Conservation (phyloP, 2,113 vertebrate species). For the Tauraco erythrolophus region DNA sequence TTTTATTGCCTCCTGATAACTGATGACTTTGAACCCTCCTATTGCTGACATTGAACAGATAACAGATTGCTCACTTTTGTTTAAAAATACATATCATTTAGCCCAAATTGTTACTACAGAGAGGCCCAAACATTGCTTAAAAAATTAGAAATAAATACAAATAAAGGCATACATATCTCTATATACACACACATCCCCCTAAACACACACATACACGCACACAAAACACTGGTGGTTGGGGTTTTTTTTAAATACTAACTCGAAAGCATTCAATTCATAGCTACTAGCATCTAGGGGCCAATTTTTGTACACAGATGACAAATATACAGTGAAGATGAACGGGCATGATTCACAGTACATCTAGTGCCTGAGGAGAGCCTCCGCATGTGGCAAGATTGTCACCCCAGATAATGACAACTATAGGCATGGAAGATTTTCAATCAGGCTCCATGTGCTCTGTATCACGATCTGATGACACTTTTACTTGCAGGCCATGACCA, state of each 20-base stretch:
- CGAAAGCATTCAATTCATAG: not conserved
- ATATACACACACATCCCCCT: accelerated
- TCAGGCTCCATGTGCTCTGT: not conserved
- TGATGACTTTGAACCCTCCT: not conserved
- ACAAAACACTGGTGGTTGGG: not conserved
- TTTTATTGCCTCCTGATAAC: not conserved
- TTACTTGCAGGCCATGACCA: not conserved
- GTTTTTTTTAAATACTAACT: not conserved
- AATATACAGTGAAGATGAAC: not conserved
- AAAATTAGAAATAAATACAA: not conserved
- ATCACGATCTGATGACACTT: not conserved
- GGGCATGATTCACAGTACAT: not conserved
- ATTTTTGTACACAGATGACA: not conserved
- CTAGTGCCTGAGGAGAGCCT: not conserved
- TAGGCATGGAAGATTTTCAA: not conserved
- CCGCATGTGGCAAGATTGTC: not conserved
- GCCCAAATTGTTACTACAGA: not conserved
- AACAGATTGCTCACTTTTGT: not conserved
- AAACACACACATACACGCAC: accelerated
- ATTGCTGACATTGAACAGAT: not conserved
- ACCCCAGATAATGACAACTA: not conserved
- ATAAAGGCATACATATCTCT: not conserved
- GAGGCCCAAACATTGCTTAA: not conserved
- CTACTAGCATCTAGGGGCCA: not conserved
- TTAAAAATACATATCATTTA: not conserved